Percentiles rank a stretch among this genome's conserved stretches.
Evolutionary conservation across 2,113 vertebrate species (phyloP).

Genomic region (Rhea americana): DNA sequence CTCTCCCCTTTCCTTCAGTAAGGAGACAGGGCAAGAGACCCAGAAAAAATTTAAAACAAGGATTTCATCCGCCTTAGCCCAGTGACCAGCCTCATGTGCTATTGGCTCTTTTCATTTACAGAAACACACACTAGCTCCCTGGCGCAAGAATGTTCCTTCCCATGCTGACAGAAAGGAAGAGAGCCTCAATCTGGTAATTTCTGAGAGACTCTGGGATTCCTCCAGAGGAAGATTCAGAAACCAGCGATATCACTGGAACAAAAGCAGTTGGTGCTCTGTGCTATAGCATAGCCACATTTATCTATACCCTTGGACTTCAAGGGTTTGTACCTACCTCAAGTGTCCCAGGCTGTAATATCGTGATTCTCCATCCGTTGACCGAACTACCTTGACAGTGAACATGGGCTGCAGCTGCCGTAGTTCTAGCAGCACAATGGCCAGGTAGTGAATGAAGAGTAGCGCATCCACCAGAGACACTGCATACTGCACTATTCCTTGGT

Average conservation of each 20-base stretch:
- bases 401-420: constrained; percentile 89
- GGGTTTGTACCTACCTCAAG: constrained; percentile 79
- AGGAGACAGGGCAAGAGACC: neutral
- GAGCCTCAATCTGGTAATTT: neutral
- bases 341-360: constrained; percentile 92
- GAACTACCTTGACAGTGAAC: constrained; percentile 88
- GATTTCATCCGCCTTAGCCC: neutral
- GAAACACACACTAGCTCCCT: neutral
- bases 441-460: constrained; percentile 94
- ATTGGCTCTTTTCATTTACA: neutral
- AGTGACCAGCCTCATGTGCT: neutral
- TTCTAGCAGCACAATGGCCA: constrained; percentile 93
- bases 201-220: accelerated
- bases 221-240: neutral
- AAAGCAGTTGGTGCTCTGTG: accelerated
- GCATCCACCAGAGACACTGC: constrained; percentile 93
- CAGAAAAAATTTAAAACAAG: neutral
- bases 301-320: accelerated
- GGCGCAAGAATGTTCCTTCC: neutral
- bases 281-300: neutral
- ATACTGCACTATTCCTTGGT: constrained; percentile 94
- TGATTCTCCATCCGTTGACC: constrained; percentile 89
- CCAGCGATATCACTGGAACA: accelerated
- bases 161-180: neutral
- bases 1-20: neutral